These are phyloP conservation scores for Oreochromis aureus DNA, from an alignment of 2,113 vertebrate genomes.

Conservation along the genomic window DNA sequence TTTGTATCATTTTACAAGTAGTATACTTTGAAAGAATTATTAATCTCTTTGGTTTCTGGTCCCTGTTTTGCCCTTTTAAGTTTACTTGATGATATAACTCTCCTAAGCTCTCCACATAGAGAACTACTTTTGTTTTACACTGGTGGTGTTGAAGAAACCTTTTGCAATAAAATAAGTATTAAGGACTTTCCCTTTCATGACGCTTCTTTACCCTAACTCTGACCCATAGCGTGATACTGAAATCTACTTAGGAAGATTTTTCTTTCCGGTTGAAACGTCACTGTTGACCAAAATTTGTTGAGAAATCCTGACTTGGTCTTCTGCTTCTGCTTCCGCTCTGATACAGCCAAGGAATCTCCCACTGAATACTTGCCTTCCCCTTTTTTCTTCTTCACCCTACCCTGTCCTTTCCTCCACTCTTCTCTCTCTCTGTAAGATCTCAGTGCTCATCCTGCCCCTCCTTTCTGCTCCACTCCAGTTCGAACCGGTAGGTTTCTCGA, in stretches of 20 bases:
- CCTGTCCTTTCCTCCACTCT: not conserved
- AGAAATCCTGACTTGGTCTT: not conserved
- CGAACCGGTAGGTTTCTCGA: rapidly evolving
- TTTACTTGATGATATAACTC: not conserved
- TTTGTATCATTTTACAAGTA: not conserved
- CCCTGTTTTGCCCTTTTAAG: not conserved
- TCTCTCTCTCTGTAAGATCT: not conserved
- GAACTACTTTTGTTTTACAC: not conserved
- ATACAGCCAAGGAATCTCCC: not conserved
- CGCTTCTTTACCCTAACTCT: not conserved
- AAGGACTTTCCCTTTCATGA: not conserved
- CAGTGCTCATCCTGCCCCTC: not conserved
- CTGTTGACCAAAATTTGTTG: not conserved
- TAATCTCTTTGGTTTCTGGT: not conserved
- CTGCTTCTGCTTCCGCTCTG: not conserved
- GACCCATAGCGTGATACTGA: rapidly evolving
- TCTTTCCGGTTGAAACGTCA: not conserved
- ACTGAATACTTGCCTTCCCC: not conserved
- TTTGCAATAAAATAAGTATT: not conserved
- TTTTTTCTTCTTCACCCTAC: not conserved
- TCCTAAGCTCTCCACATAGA: not conserved
- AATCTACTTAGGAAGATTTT: not conserved
- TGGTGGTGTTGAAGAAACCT: not conserved
- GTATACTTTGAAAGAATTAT: not conserved
- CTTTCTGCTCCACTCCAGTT: not conserved